Evolutionary conservation across 2,797 vertebrate genomes (phyloP).

Genomic region (Liasis olivaceus): DNA sequence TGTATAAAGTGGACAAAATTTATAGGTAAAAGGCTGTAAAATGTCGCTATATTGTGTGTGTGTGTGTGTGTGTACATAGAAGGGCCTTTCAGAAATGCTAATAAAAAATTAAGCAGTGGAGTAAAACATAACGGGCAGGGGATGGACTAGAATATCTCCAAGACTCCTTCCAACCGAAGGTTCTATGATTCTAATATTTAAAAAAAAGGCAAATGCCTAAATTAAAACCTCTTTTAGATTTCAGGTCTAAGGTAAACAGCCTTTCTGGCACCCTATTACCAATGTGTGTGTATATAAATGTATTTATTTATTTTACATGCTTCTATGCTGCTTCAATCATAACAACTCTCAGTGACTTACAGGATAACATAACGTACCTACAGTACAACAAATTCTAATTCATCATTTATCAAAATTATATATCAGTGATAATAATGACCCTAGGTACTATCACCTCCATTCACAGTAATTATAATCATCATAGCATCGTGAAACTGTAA

Average conservation of each 20-base stretch:
- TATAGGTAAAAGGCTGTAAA: neutral
- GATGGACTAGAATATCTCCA: neutral
- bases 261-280: neutral
- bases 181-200: neutral
- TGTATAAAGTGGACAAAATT: constrained; percentile 20
- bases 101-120: neutral
- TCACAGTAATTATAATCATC: neutral
- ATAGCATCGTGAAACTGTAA: neutral
- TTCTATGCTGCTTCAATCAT: neutral
- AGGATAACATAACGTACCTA: neutral
- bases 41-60: neutral
- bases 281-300: neutral
- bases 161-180: neutral
- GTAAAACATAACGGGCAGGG: neutral
- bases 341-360: neutral
- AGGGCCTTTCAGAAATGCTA: neutral
- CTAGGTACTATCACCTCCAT: neutral
- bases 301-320: neutral
- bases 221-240: neutral
- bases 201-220: neutral
- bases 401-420: neutral
- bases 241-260: neutral
- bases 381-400: neutral
- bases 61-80: neutral
- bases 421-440: neutral